A percentile compares a stretch with the other conserved stretches of the same genome.
phyloP scores from a whole-genome alignment of 2,797 vertebrate species.

The Pantherophis alleghaniensis region DNA sequence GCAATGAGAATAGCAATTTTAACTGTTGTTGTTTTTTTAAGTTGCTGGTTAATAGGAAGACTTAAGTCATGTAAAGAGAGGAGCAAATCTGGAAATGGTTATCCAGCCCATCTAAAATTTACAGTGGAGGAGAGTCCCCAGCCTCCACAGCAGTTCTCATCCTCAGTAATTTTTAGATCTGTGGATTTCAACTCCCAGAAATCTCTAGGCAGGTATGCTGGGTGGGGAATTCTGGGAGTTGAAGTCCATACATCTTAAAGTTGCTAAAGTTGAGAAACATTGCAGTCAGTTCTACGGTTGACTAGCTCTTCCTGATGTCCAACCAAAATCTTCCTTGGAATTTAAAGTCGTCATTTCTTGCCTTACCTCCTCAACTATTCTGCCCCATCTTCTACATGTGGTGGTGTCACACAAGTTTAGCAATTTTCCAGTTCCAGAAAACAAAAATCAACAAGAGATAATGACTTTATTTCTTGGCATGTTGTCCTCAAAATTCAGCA shows the following conservation, averaged over 20 bases:
- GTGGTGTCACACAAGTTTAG: neutral
- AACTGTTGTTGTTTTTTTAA: neutral
- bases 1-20: conserved; percentile 22
- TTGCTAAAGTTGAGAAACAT: neutral
- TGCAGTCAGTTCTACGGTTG: neutral
- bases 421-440: neutral
- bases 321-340: neutral
- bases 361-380: neutral
- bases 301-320: neutral
- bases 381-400: neutral
- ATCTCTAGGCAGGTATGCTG: neutral
- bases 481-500: neutral
- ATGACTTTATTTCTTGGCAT: neutral
- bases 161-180: too few relatives aligned
- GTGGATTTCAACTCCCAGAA: neutral
- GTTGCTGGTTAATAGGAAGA: neutral
- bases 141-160: too few relatives aligned
- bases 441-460: neutral
- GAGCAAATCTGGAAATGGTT: neutral
- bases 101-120: neutral
- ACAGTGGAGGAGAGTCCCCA: too few relatives aligned
- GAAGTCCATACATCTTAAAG: neutral
- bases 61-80: neutral
- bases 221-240: neutral
- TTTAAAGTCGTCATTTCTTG: neutral